Conservation (phyloP, 2,797 vertebrate genomes). For the Lithobates pipiens region DNA sequence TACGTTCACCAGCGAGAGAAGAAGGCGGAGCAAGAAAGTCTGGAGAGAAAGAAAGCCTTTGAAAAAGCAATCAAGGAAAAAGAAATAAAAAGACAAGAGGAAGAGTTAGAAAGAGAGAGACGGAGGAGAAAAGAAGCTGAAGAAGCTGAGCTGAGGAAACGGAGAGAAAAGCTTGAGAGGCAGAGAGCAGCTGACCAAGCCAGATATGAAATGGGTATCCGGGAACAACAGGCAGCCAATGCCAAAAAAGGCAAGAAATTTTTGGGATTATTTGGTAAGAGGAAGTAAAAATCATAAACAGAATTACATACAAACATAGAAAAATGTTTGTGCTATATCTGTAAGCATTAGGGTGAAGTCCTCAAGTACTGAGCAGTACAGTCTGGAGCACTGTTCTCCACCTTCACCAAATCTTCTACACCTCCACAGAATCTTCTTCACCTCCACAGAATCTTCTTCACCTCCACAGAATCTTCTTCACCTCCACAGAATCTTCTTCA, state of each 20-base stretch:
- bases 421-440: no score
- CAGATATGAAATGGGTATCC: background rate
- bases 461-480: no score
- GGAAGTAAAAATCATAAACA: background rate
- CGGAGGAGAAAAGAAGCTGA: background rate
- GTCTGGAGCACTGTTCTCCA: no score
- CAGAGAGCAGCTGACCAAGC: background rate
- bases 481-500: no score
- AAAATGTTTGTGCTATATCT: no score
- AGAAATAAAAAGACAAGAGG: background rate
- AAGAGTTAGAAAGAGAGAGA: background rate
- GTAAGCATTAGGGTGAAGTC: no score
- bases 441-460: no score
- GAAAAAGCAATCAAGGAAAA: background rate
- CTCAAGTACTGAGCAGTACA: no score
- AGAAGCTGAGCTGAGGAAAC: background rate
- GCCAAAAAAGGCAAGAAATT: background rate
- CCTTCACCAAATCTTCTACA: no score
- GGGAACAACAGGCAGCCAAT: background rate
- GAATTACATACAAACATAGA: no score
- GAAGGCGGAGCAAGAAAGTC: background rate
- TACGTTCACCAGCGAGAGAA: background rate
- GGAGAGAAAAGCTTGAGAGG: background rate
- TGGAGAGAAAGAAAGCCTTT: background rate
- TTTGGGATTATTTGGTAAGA: background rate